Percentiles rank a stretch among this genome's conserved stretches.
Conservation (phyloP, 2,113 vertebrate species). For the Eudyptes chrysolophus region DNA sequence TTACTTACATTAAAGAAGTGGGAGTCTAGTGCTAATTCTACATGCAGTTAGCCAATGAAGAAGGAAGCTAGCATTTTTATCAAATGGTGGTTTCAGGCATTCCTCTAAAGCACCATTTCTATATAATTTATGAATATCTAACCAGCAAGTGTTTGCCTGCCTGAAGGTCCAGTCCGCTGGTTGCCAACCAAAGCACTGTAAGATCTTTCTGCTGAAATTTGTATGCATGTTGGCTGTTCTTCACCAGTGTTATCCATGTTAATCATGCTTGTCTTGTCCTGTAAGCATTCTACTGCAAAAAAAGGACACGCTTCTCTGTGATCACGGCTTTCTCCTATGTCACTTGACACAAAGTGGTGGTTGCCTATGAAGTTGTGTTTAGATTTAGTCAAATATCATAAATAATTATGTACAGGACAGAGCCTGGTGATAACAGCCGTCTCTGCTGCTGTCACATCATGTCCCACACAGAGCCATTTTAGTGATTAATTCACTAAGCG, state of each 20-base stretch:
- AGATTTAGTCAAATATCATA: neutral
- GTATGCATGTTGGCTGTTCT: neutral
- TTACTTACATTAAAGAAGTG: neutral
- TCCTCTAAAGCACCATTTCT: neutral
- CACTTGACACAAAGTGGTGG: neutral
- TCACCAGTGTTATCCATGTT: neutral
- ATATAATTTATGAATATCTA: neutral
- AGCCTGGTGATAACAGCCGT: neutral
- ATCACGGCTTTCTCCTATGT: neutral
- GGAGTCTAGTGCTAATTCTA: neutral
- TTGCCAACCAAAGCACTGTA: neutral
- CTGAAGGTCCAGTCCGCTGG: neutral
- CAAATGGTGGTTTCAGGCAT: neutral
- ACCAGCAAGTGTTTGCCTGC: neutral
- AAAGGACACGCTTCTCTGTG: neutral
- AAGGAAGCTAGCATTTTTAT: neutral
- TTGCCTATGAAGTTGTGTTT: neutral
- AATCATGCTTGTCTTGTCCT: slow-evolving; percentile 9
- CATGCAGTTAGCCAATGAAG: neutral
- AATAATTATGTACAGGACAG: neutral
- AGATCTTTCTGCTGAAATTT: neutral
- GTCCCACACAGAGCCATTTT: neutral
- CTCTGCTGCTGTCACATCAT: neutral
- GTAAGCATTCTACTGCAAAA: neutral
- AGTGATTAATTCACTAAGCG: neutral